Evolutionary conservation across 2,113 vertebrate genomes (phyloP).

Genomic region (Sturnus vulgaris): DNA sequence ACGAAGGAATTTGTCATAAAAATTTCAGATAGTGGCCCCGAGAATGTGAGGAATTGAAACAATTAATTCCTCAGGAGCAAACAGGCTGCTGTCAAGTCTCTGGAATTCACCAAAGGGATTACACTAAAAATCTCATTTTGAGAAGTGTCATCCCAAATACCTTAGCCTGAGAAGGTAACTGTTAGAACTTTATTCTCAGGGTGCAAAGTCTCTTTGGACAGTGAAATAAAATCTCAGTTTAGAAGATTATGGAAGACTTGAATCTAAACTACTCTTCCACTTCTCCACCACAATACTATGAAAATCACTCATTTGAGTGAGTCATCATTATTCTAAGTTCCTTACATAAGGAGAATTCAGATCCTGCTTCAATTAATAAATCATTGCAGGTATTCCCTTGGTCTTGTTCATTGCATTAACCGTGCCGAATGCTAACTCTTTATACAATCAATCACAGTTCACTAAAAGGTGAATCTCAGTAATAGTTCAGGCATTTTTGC

Average conservation of each 20-base stretch:
- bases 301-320: background rate
- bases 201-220: constrained; percentile 6
- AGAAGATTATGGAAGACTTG: background rate
- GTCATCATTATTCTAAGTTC: background rate
- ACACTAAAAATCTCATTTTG: background rate
- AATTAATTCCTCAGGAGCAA: background rate
- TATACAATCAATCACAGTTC: background rate
- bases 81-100: background rate
- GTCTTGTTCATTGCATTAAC: background rate
- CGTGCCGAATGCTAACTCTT: background rate
- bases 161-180: background rate
- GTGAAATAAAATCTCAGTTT: background rate
- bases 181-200: background rate
- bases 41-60: background rate
- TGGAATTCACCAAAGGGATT: background rate
- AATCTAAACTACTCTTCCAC: background rate
- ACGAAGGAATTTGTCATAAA: background rate
- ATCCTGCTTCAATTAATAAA: background rate
- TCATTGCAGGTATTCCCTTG: background rate
- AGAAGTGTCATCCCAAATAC: background rate
- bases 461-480: background rate
- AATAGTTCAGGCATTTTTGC: constrained; percentile 4
- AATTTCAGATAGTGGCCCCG: background rate
- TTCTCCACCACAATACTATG: background rate
- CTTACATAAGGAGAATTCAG: background rate